Evolutionary conservation across 2,113 vertebrate species (phyloP), one percentile per base, ranked within the genome.

Genomic region (Galemys pyrenaicus): DNA sequence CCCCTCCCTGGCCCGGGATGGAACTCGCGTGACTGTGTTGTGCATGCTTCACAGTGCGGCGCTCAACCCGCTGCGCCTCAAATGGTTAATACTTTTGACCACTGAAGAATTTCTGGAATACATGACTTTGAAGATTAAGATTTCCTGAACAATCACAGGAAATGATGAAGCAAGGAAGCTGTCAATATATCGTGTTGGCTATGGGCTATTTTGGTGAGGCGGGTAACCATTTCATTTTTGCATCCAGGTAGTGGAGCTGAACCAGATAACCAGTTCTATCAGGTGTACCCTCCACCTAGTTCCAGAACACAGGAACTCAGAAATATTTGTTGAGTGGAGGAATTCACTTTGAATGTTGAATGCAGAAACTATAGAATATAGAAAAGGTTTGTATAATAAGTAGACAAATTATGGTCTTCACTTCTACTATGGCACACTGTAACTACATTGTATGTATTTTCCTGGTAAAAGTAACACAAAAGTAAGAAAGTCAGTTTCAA

Each of bases 401-500:
- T 5, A 86, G 51, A 26, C 62, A 2, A 80, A 74, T 78, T 35
- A 24, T 1, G 3, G 49, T 37, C 80, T 95, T 87, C 9, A 11
- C 6, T 41, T 92, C 78, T 70, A 39, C 56, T 30, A 54, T 12
- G 64, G 8, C 37, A 60, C 1, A 1, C 28, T 46, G 0, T 39
- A 75, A 44, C 28, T 41, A 17, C 28, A 30, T 9, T 26, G 49
- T 4, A 9, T 32, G n/a, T 15, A 70, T 4, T 28, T n/a, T 28
- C 24, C 90, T 73, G 87, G 26, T 51, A 41, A 62, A 87, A 79
- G 24, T 46, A 49, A 68, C 64, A 60, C 15, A 82, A 46, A 91
- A 70, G 85, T 83, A 46, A 71, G 60, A 84, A 87, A 84, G 62
- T 54, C 65, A 20, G 51, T 75, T 95, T 77, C 22, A 68, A 87